phyloP scores from a whole-genome alignment of 2,888 invertebrate genomes.

The Drosophila kokeensis region DNA sequence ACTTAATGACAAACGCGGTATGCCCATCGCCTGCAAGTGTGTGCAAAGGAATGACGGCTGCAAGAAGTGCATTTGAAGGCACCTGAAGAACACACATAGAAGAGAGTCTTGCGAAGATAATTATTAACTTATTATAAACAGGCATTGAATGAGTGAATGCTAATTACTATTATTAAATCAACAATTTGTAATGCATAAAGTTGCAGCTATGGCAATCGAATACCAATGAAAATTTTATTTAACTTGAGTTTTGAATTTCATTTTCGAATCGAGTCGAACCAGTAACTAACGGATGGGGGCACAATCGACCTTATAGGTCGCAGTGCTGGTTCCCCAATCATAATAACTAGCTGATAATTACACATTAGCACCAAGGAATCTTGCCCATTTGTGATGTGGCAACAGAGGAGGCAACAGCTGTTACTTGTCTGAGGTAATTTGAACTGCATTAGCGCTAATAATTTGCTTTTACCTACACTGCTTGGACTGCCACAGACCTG shows the following conservation, averaged over 20 bases:
- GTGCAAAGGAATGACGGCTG: slow-evolving; percentile 2
- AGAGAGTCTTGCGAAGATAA: background rate
- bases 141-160: background rate
- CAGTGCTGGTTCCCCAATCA: too few species aligned
- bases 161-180: background rate
- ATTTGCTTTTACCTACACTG: slow-evolving; percentile 55
- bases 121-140: slow-evolving; percentile 3
- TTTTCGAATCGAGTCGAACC: background rate
- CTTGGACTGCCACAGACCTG: slow-evolving; percentile 3
- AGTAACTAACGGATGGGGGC: background rate
- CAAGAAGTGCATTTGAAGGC: slow-evolving; percentile 6
- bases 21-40: slow-evolving; percentile 3
- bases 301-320: too few species aligned
- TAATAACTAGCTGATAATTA: slow-evolving; percentile 7
- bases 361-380: slow-evolving; percentile 48
- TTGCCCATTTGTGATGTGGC: slow-evolving; percentile 21
- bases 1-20: background rate
- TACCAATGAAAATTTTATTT: background rate
- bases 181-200: background rate
- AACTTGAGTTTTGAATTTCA: slow-evolving; percentile 8
- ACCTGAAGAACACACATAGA: slow-evolving; percentile 2
- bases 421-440: slow-evolving; percentile 57
- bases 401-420: slow-evolving; percentile 52
- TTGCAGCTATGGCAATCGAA: background rate
- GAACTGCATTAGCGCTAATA: slow-evolving; percentile 65